phyloP scores from a whole-genome alignment of 2,888 invertebrate genomes.

The Laothoe populi region DNA sequence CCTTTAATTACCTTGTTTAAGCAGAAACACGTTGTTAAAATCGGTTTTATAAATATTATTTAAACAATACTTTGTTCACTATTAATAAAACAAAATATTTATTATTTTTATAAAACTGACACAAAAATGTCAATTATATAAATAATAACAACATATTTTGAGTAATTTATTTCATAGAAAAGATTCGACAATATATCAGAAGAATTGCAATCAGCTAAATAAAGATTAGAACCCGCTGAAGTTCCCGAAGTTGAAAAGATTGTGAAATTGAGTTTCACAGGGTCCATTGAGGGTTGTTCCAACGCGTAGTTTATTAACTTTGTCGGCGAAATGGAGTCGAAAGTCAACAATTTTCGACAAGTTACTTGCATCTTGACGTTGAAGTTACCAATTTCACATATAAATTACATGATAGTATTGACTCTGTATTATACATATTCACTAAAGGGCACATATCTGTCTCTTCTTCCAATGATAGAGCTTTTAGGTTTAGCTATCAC shows the following conservation, averaged over 20 bases:
- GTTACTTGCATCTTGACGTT: not conserved
- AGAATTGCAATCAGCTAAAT: not conserved
- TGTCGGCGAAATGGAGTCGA: not conserved
- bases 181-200: not conserved
- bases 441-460: too few relatives aligned
- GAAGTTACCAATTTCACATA: not conserved
- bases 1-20: too few relatives aligned
- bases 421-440: too few relatives aligned
- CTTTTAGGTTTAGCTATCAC: too few relatives aligned
- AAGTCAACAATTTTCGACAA: not conserved
- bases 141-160: not conserved
- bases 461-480: too few relatives aligned
- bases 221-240: not conserved
- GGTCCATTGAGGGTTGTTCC: slow-evolving; percentile 10
- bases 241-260: slow-evolving; percentile 9
- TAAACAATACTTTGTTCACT: too few relatives aligned
- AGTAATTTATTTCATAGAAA: not conserved
- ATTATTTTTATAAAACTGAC: too few relatives aligned
- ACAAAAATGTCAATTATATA: too few relatives aligned
- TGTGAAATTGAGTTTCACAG: slow-evolving; percentile 12
- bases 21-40: too few relatives aligned
- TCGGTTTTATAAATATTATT: too few relatives aligned
- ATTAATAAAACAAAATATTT: too few relatives aligned
- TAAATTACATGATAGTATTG: too few relatives aligned
- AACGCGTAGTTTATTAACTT: slow-evolving; percentile 1